phyloP scores from a whole-genome alignment of 2,113 vertebrate species.

The Dendrocopos noguchii region DNA sequence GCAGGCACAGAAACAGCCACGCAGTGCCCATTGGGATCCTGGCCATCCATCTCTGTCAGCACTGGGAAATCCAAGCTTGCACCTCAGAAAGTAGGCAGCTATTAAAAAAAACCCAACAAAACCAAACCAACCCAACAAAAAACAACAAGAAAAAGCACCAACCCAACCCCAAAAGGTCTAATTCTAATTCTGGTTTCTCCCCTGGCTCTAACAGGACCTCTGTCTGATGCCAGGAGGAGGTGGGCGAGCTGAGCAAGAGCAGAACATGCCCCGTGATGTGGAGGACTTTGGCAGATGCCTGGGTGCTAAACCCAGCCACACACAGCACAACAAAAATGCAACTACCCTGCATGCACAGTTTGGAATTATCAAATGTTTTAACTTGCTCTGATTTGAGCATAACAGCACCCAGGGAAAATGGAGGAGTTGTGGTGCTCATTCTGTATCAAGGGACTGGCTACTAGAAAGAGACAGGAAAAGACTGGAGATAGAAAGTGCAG shows the following conservation, averaged over 20 bases:
- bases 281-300: neutral
- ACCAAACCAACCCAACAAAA: neutral
- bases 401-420: neutral
- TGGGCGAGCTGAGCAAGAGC: rapidly evolving
- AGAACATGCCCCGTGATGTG: neutral
- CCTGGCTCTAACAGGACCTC: neutral
- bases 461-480: neutral
- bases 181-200: neutral
- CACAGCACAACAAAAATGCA: neutral
- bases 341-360: neutral
- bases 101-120: neutral
- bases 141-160: no score
- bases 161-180: neutral
- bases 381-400: neutral
- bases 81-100: neutral
- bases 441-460: neutral
- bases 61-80: neutral
- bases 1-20: neutral
- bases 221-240: rapidly evolving
- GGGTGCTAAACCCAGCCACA: neutral
- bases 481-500: neutral
- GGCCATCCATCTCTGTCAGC: neutral
- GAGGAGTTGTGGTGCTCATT: neutral
- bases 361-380: neutral
- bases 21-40: neutral